Percentiles rank a stretch among this genome's conserved stretches.
phyloP scores from a whole-genome alignment of 37 sponge, comb jelly and placozoan species.

The Aplysina aerophoba region DNA sequence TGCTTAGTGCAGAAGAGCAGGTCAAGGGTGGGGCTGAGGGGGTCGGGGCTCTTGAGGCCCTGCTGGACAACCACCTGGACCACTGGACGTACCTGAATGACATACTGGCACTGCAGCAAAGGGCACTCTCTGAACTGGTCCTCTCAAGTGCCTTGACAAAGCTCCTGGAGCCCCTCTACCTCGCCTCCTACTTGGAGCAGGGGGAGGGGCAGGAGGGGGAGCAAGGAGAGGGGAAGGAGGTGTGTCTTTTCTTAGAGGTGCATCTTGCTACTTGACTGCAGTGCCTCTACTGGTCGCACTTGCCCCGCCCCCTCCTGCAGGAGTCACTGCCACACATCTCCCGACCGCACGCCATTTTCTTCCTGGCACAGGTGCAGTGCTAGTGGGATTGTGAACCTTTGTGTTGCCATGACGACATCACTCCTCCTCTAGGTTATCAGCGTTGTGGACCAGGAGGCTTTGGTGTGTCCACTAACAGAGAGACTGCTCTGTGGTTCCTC shows the following conservation, averaged over 20 bases:
- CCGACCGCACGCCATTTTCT: neutral
- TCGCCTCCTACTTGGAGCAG: conserved; percentile 39
- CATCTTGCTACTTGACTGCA: neutral
- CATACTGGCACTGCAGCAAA: conserved; percentile 76
- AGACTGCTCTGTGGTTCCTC: too few species aligned
- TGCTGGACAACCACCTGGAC: conserved; percentile 95
- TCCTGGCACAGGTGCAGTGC: neutral
- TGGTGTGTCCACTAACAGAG: too few species aligned
- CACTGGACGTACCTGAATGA: conserved; percentile 95
- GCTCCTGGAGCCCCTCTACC: conserved; percentile 94
- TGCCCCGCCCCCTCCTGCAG: neutral
- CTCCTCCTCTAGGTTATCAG: neutral
- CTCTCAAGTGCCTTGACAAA: conserved; percentile 73
- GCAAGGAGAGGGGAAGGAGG: neutral
- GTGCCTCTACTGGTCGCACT: neutral
- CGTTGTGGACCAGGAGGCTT: neutral
- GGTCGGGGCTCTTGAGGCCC: conserved; percentile 59
- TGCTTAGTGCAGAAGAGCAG: conserved; percentile 19
- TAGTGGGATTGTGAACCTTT: neutral
- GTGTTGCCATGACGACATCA: neutral
- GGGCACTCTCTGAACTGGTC: conserved; percentile 71
- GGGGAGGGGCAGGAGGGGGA: conserved; percentile 2
- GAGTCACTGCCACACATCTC: conserved; percentile 11
- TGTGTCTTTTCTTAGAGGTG: neutral
- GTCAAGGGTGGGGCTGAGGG: neutral